A percentile compares a stretch with the other conserved stretches of the same genome.
Evolutionary conservation across 2,888 invertebrate species (phyloP).

Genomic region (Liodrosophila aerea): DNA sequence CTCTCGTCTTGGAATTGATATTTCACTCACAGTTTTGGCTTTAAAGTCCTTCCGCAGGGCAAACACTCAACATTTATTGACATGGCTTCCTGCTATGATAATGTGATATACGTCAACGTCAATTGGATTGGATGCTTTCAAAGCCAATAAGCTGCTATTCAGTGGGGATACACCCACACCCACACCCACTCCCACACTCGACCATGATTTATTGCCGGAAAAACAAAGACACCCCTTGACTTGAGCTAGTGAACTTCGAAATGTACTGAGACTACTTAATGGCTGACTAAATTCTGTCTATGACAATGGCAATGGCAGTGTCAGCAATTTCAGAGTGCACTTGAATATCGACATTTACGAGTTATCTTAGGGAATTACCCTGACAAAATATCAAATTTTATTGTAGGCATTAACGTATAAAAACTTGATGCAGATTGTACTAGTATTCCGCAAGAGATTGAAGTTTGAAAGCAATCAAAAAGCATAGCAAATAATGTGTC

Average conservation of each 20-base stretch:
- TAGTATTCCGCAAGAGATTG: too few species aligned
- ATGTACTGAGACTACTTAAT: conserved; percentile 47
- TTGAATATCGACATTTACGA: conserved; percentile 29
- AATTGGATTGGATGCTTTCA: conserved; percentile 73
- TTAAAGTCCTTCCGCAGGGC: conserved; percentile 58
- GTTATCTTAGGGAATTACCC: conserved; percentile 20
- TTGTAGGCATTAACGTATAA: neutral
- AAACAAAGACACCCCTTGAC: conserved; percentile 64
- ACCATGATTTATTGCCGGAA: conserved; percentile 68
- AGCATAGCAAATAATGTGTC: too few species aligned
- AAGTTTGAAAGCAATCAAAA: too few species aligned
- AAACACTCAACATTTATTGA: conserved; percentile 60
- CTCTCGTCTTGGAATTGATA: conserved; percentile 22
- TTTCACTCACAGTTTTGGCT: conserved; percentile 28
- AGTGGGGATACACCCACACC: conserved; percentile 60
- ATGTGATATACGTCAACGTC: conserved; percentile 76
- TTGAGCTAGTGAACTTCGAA: conserved; percentile 45
- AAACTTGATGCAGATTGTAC: too few species aligned
- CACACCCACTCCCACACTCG: too few species aligned
- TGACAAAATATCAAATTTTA: conserved; percentile 14
- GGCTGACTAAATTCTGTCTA: conserved; percentile 52
- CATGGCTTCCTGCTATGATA: conserved; percentile 72
- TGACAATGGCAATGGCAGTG: conserved; percentile 39
- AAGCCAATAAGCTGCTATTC: conserved; percentile 75
- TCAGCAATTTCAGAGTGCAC: conserved; percentile 9